Conservation (phyloP, 2,888 invertebrate genomes). For the Aporophyla lueneburgensis region DNA sequence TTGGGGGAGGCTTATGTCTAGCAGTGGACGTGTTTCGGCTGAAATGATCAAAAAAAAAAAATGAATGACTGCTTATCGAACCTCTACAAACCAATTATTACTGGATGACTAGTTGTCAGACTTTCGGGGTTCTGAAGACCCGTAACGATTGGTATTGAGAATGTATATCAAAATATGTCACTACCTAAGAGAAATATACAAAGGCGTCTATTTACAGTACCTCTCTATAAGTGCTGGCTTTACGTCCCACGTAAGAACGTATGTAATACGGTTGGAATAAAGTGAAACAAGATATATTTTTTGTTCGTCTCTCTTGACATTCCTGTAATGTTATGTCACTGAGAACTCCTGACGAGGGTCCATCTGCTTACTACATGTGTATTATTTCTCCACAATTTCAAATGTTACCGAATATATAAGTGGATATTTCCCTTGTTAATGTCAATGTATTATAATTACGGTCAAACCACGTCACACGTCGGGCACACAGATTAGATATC, state of each 20-base stretch:
- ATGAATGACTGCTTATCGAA: too few relatives aligned
- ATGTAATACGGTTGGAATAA: conserved; percentile 21
- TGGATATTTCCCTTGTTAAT: conserved; percentile 38
- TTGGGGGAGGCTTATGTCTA: too few relatives aligned
- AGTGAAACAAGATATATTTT: conserved; percentile 47
- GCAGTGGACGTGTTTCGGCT: too few relatives aligned
- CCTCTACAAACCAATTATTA: too few relatives aligned
- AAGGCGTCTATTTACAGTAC: background rate
- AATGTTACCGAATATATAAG: conserved; percentile 48
- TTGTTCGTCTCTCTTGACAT: conserved; percentile 36
- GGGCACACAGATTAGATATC: too few relatives aligned
- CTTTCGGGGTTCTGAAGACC: too few relatives aligned
- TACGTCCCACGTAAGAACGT: background rate
- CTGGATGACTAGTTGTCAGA: too few relatives aligned
- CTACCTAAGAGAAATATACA: background rate
- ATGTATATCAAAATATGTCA: background rate
- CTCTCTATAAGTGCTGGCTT: background rate
- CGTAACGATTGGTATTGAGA: too few relatives aligned
- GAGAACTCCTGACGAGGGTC: conserved; percentile 59
- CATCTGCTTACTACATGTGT: conserved; percentile 44
- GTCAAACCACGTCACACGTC: too few relatives aligned
- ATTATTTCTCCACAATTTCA: conserved; percentile 52
- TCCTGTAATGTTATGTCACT: conserved; percentile 49
- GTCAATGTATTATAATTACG: too few relatives aligned
- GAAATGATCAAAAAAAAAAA: too few relatives aligned